phyloP scores from a whole-genome alignment of 2,888 invertebrate genomes.

The Drosophila vallismaia region DNA sequence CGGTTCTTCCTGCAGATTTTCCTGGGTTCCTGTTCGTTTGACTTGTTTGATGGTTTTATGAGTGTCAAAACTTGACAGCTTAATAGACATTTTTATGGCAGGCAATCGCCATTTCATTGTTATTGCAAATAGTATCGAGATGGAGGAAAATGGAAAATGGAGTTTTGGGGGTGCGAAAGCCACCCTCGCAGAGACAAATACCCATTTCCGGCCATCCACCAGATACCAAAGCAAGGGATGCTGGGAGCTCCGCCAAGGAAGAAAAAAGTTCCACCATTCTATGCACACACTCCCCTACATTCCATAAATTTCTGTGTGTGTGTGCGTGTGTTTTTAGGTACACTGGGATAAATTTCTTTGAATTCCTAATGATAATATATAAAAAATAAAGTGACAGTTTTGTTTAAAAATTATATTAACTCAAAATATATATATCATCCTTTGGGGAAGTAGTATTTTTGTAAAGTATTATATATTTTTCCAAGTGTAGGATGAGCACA shows the following conservation, averaged over 20 bases:
- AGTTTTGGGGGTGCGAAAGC: conserved; percentile 8
- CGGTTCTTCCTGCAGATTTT: conserved; percentile 51
- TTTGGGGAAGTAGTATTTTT: neutral
- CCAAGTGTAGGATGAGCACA: conserved; percentile 12
- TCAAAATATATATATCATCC: neutral
- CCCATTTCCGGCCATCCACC: conserved; percentile 19
- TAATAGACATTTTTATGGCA: conserved; percentile 78
- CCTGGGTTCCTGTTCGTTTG: conserved; percentile 80
- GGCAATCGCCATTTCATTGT: conserved; percentile 63
- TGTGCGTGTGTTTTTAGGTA: neutral
- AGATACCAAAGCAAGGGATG: conserved; percentile 35
- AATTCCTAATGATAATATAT: neutral
- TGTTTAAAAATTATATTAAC: neutral
- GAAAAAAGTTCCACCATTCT: conserved; percentile 19
- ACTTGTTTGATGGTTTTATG: conserved; percentile 83
- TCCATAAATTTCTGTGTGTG: neutral
- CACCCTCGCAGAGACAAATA: conserved; percentile 9
- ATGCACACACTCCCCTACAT: neutral
- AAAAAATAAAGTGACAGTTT: no score
- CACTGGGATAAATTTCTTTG: neutral
- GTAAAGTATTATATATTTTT: neutral
- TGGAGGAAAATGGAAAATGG: conserved; percentile 7
- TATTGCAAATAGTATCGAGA: conserved; percentile 10
- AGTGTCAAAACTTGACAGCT: conserved; percentile 81
- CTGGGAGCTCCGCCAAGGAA: conserved; percentile 31